A percentile compares a stretch with the other conserved stretches of the same genome.
Evolutionary conservation across 2,888 invertebrate species (phyloP).

Genomic region (Notodonta dromedarius): DNA sequence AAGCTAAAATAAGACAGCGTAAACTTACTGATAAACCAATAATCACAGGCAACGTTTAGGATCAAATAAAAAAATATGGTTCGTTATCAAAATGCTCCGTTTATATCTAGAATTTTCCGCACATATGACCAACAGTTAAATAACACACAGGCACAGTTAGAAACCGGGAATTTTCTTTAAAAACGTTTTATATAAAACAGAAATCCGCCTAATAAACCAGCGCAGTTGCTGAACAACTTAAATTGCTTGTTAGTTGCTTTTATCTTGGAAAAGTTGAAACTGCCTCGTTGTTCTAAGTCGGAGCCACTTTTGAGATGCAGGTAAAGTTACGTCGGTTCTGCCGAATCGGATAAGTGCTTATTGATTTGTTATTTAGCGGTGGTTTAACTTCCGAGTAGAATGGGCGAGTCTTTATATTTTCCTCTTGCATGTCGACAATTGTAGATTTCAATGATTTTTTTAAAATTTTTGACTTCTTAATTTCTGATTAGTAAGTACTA

Average conservation of each 20-base stretch:
- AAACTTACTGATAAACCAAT: no score
- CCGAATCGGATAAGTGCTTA: slow-evolving; percentile 12
- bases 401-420: neutral
- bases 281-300: slow-evolving; percentile 24
- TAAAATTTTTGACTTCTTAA: no score
- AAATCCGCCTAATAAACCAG: slow-evolving; percentile 4
- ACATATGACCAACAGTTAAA: no score
- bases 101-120: no score
- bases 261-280: slow-evolving; percentile 55
- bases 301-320: slow-evolving; percentile 42
- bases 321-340: slow-evolving; percentile 32
- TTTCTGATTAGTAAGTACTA: no score
- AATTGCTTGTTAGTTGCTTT: slow-evolving; percentile 68
- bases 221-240: slow-evolving; percentile 56
- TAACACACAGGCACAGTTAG: no score
- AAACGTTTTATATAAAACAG: neutral
- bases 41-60: no score
- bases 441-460: no score
- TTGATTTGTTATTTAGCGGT: slow-evolving; percentile 8
- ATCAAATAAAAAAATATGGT: no score
- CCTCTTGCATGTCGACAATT: neutral
- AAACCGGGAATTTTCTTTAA: neutral
- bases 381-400: slow-evolving; percentile 1
- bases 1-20: no score
- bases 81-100: no score